Evolutionary conservation across 2,797 vertebrate genomes (phyloP), one percentile per base, ranked within the genome.

Genomic region (Merluccius polli): DNA sequence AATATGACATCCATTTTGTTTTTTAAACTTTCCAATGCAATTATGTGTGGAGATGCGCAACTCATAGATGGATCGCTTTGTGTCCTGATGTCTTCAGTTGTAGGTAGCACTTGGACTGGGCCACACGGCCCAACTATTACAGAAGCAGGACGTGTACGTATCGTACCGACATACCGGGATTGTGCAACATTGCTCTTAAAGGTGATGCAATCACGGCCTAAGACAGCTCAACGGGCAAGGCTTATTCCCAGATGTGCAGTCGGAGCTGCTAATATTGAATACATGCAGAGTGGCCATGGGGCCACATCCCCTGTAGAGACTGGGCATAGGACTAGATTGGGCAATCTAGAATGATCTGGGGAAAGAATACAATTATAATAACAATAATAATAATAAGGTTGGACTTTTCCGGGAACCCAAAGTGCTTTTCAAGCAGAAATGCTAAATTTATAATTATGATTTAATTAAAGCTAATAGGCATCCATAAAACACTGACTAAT

Each of bases 161-260:
- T 27, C 59, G n/a, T 79, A 24, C 16, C 4, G 21, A 44, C 75
- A 7, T 65, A 41, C 72, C 83, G 75, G 80, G 84, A 76, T 88
- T 80, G 79, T 48, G 33, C 78, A 79, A 52, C 67, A 1, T 70
- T 77, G 78, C 71, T 79, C 79, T 71, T 84, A 74, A 75, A 15
- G 81, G 59, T 87, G 83, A 86, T 73, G 78, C 77, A 82, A 86
- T 79, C 65, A 10, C 13, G 70, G 72, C 33, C 72, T 76, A n/a
- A 36, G 59, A 78, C 36, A 73, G 77, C 72, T 79, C 70, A 81
- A 52, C 24, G 31, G 35, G 27, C 67, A 73, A 73, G 67, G 76
- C 75, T 73, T 70, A 73, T 63, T 81, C 75, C 81, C 83, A 88
- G 81, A 88, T 86, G 77, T 83, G 65, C 31, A 38, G 78, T 84